These are phyloP conservation scores for Naso thynnoides DNA, from an alignment of 2,797 vertebrate genomes.

Conservation along the genomic window DNA sequence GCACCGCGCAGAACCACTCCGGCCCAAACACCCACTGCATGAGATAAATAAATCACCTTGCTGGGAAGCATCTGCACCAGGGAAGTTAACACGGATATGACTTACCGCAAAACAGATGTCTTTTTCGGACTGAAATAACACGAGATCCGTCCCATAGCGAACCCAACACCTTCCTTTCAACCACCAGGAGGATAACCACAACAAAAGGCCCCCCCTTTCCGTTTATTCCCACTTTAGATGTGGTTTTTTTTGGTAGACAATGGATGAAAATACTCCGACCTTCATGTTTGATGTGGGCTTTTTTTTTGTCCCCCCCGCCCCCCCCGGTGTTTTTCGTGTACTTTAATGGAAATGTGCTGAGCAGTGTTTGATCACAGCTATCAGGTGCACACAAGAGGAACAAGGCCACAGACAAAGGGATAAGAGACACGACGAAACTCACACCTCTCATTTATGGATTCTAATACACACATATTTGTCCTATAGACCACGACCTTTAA, in stretches of 20 bases:
- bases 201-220: conserved; percentile 69
- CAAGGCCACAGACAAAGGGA: conserved; percentile 30
- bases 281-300: conserved; percentile 65
- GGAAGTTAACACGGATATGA: conserved; percentile 68
- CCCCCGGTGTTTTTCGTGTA: conserved; percentile 18
- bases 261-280: conserved; percentile 64
- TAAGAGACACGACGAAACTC: conserved; percentile 11
- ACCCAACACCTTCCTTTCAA: conserved; percentile 72
- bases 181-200: conserved; percentile 70
- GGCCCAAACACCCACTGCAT: conserved; percentile 32
- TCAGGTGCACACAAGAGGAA: conserved; percentile 44
- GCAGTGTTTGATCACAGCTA: conserved; percentile 49
- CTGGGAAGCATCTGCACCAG: conserved; percentile 69
- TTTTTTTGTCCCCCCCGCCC: conserved; percentile 4
- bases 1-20: conserved; percentile 16
- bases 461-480: conserved; percentile 58
- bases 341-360: conserved; percentile 47
- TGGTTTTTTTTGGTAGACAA: conserved; percentile 55
- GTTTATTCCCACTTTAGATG: conserved; percentile 55
- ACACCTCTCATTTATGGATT: conserved; percentile 45
- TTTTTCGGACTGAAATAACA: conserved; percentile 65
- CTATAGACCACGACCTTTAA: conserved; percentile 73
- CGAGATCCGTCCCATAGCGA: conserved; percentile 39
- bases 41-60: conserved; percentile 60
- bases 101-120: conserved; percentile 71